These are phyloP conservation scores for Himantopus leucocephalus DNA, from an alignment of 2,113 vertebrate species.

Conservation along the genomic window DNA sequence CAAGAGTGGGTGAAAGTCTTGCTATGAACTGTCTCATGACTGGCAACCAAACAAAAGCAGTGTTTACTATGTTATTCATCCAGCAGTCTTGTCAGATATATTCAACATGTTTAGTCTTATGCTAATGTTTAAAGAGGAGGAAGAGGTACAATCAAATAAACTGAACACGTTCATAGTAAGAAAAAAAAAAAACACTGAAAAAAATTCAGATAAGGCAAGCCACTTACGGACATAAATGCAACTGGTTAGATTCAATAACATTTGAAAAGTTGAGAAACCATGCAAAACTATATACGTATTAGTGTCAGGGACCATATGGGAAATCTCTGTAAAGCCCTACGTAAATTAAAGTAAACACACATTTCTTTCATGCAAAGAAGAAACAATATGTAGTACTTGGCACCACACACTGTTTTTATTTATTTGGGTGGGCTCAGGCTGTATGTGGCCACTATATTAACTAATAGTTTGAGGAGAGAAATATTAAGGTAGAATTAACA, in stretches of 20 bases:
- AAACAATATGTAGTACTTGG: background rate
- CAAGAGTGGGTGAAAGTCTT: background rate
- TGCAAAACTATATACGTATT: background rate
- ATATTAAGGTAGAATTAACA: background rate
- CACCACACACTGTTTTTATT: background rate
- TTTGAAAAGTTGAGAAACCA: background rate
- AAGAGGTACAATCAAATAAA: background rate
- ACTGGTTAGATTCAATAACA: background rate
- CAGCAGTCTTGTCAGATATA: background rate
- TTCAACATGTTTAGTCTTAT: background rate
- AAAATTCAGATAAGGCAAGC: background rate
- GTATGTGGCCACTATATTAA: background rate
- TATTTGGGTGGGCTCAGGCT: background rate
- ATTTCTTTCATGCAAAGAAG: background rate
- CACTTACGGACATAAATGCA: background rate
- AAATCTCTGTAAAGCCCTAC: background rate
- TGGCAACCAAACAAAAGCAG: background rate
- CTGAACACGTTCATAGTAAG: background rate
- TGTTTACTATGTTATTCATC: background rate
- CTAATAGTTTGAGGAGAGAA: background rate
- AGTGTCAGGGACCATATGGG: background rate
- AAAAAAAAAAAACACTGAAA: background rate
- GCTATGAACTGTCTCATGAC: background rate
- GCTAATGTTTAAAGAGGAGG: background rate
- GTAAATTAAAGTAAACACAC: background rate